phyloP scores from a whole-genome alignment of 2,888 invertebrate species.

The Abrostola tripartita region DNA sequence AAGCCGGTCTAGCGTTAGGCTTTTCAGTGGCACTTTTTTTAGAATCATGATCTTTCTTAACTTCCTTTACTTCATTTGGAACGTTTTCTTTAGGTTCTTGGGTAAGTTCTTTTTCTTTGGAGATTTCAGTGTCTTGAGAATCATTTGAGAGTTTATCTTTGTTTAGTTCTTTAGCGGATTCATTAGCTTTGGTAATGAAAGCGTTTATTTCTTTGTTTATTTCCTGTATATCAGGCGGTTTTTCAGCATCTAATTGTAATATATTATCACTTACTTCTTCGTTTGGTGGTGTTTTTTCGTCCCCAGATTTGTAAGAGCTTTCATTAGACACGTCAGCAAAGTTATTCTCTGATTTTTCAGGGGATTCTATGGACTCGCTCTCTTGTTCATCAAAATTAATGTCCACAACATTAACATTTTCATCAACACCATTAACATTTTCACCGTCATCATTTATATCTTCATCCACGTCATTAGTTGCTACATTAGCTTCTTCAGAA shows the following conservation, averaged over 20 bases:
- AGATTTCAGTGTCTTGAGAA: constrained; percentile 45
- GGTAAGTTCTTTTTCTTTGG: constrained; percentile 41
- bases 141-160: constrained; percentile 20
- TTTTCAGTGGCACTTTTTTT: constrained; percentile 70
- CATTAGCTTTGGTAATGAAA: constrained; percentile 3
- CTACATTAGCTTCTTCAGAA: constrained; percentile 11
- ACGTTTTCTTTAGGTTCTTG: constrained; percentile 50
- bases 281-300: constrained; percentile 47
- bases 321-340: constrained; percentile 79
- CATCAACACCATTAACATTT: neutral
- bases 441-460: neutral
- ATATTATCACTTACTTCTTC: constrained; percentile 18
- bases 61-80: constrained; percentile 63
- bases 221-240: neutral
- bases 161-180: neutral
- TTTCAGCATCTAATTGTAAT: constrained; percentile 6
- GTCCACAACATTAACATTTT: constrained; percentile 16
- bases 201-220: neutral
- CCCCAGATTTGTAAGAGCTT: constrained; percentile 69
- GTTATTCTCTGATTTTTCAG: constrained; percentile 78
- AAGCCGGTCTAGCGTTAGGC: constrained; percentile 74
- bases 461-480: constrained; percentile 3
- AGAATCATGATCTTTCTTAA: constrained; percentile 64
- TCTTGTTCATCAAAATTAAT: constrained; percentile 54
- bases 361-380: constrained; percentile 65